A percentile compares a stretch with the other conserved stretches of the same genome.
Evolutionary conservation across 2,888 invertebrate genomes (phyloP).

Genomic region (Leptarthrus brevirostris): DNA sequence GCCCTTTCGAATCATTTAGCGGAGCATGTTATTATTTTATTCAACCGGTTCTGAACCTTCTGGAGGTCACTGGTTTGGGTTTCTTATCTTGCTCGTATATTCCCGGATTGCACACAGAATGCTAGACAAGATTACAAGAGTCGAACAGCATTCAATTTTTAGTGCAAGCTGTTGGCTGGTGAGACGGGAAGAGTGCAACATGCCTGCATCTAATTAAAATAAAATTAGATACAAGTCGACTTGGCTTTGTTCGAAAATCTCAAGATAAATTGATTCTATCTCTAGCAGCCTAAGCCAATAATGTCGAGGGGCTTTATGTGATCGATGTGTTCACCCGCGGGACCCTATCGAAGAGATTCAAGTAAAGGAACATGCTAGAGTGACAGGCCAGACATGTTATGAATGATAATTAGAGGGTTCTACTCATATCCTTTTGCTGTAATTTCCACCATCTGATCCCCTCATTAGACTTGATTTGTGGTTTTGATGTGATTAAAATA

Average conservation of each 20-base stretch:
- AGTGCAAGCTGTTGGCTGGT: neutral
- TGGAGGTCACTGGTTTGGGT: slow-evolving; percentile 38
- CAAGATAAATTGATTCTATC: neutral
- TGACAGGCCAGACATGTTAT: neutral
- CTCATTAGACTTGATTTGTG: slow-evolving; percentile 39
- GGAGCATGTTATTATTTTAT: slow-evolving; percentile 42
- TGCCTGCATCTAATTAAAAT: slow-evolving; percentile 42
- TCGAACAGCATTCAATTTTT: neutral
- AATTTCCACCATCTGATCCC: neutral
- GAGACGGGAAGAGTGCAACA: slow-evolving; percentile 1
- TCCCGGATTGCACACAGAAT: neutral
- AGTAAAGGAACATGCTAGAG: too few species aligned
- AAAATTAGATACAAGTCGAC: slow-evolving; percentile 21
- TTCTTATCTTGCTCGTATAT: neutral
- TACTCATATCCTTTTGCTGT: neutral
- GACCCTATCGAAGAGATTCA: neutral
- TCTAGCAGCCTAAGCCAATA: neutral
- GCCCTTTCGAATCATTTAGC: slow-evolving; percentile 47
- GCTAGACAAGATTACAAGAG: neutral
- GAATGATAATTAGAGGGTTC: neutral
- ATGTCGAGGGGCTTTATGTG: neutral
- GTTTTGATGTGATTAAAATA: too few species aligned
- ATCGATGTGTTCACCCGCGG: neutral
- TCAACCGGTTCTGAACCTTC: slow-evolving; percentile 40
- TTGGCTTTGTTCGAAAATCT: neutral